Evolutionary conservation across 2,888 invertebrate species (phyloP), one percentile per base, ranked within the genome.

Genomic region (Orthosia gracilis): DNA sequence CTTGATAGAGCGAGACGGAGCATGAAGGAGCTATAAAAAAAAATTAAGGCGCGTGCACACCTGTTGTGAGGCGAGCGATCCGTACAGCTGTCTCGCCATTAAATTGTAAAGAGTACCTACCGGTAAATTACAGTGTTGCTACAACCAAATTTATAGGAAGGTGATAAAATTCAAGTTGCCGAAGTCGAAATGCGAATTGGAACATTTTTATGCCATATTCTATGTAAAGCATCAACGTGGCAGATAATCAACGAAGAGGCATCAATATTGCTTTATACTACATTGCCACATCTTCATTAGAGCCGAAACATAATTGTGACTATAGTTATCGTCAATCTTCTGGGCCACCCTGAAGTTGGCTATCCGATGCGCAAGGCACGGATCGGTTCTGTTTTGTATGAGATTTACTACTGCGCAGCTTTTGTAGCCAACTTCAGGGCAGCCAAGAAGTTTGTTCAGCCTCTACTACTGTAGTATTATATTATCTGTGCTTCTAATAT

Each of bases 31-130:
- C 66, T 61, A 74, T 78, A 82, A 85, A 87, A 85, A 85, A 85
- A 87, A 80, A 55, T 67, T 63, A 82, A 84, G 91, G 89, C 94
- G 89, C 92, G 93, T 91, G 92, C 90, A 90, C 94, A 94, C 94
- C 94, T 94, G 94, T 92, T 91, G 88, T 82, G 81, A 76, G 82
- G 81, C 83, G 83, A 82, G 81, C 78, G 84, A 86, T 71, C 72
- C 82, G 84, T 70, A 85, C 94, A 94, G 91, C 94, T 94, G 94
- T 88, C 88, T 85, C 76, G 85, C 89, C 88, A 90, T 91, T 92
- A 90, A 89, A 88, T 86, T 83, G 82, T 84, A 88, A 90, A 76
- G 74, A 85, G 82, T 74, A 76, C 73, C 76, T 88, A 90, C 84
- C 78, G 82, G 84, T 87, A 86, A 87, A 89, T 88, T 88, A 87